Conservation (phyloP, 2,113 vertebrate genomes). For the Athene noctua region DNA sequence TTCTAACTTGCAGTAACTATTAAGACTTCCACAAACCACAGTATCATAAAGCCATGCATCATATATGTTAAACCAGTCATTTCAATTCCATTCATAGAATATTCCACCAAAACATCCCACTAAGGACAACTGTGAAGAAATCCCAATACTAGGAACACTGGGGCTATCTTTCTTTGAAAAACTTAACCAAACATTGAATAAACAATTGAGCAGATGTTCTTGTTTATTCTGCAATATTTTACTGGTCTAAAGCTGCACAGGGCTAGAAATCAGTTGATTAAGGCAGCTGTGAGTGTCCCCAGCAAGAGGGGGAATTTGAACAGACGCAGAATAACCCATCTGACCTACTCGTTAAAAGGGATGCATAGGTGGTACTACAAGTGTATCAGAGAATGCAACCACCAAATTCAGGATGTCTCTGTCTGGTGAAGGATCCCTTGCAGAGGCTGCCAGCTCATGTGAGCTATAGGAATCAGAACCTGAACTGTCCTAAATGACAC, state of each 20-base stretch:
- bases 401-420: not conserved
- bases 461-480: not conserved
- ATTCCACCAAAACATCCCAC: not conserved
- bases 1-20: not conserved
- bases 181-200: not conserved
- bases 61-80: not conserved
- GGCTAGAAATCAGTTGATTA: not conserved
- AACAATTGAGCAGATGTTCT: slow-evolving; percentile 7
- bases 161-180: not conserved
- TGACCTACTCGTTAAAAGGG: not conserved
- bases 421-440: not conserved
- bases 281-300: not conserved
- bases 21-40: not conserved
- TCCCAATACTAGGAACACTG: not conserved
- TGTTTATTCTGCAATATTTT: slow-evolving; percentile 1
- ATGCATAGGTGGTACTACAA: not conserved
- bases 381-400: not conserved
- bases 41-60: not conserved
- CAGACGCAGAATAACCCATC: not conserved
- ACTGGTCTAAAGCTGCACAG: not conserved
- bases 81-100: not conserved
- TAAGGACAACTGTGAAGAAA: not conserved
- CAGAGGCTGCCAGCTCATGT: not conserved
- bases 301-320: not conserved
- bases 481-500: not conserved